phyloP scores from a whole-genome alignment of 2,113 vertebrate species.

The Chauna torquata region DNA sequence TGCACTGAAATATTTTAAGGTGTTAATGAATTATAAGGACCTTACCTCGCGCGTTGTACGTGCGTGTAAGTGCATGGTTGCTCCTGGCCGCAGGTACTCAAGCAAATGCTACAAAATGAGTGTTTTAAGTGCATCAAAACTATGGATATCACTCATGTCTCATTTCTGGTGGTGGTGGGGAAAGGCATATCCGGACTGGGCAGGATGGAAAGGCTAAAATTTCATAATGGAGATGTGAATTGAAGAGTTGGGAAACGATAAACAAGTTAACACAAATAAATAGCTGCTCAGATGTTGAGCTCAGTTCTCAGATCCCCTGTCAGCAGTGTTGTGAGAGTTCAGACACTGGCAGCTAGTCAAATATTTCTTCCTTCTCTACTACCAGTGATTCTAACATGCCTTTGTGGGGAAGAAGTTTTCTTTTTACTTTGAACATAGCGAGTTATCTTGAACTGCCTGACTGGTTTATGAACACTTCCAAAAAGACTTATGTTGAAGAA shows the following conservation, averaged over 20 bases:
- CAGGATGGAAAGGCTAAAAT: not conserved
- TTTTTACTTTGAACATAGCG: not conserved
- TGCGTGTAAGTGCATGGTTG: not conserved
- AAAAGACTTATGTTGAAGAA: not conserved
- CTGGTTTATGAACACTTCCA: not conserved
- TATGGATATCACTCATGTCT: not conserved
- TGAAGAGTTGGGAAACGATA: not conserved
- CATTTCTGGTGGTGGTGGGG: not conserved
- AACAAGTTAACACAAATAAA: not conserved
- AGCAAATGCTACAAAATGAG: not conserved
- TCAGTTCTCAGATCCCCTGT: not conserved
- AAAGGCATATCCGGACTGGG: not conserved
- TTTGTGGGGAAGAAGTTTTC: not conserved
- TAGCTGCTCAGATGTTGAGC: not conserved
- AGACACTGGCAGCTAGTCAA: conserved; percentile 27
- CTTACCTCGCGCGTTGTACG: no score
- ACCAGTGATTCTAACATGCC: not conserved
- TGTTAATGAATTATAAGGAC: not conserved
- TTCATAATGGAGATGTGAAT: not conserved
- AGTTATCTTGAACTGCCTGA: not conserved
- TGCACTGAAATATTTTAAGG: not conserved
- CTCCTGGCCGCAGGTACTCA: not conserved
- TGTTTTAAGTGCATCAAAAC: not conserved
- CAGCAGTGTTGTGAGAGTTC: not conserved
- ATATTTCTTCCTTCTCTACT: not conserved